These are phyloP conservation scores for Prolemur simus DNA, from an alignment of 2,113 vertebrate genomes.

Conservation along the genomic window DNA sequence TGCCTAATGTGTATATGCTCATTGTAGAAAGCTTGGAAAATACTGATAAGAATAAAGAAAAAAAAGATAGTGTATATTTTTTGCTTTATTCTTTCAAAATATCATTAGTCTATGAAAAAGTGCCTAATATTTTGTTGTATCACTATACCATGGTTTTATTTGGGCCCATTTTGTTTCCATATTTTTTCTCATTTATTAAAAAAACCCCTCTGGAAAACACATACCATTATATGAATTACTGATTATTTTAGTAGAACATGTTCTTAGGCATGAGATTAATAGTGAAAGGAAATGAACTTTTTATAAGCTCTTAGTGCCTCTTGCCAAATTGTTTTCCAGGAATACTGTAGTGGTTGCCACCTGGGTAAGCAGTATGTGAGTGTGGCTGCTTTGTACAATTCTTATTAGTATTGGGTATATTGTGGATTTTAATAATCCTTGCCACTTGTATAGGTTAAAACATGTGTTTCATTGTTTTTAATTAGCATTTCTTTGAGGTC, in stretches of 20 bases:
- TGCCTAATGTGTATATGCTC: not conserved
- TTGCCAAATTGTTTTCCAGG: not conserved
- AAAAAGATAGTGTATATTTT: not conserved
- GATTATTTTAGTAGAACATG: not conserved
- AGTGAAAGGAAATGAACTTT: not conserved
- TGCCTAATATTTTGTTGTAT: not conserved
- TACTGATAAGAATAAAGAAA: not conserved
- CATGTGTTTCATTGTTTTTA: not conserved
- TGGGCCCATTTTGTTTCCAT: not conserved
- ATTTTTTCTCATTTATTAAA: not conserved
- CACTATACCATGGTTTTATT: not conserved
- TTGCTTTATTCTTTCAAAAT: not conserved
- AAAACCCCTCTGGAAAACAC: not conserved
- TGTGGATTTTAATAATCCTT: not conserved
- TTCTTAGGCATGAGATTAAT: not conserved
- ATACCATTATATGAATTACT: not conserved
- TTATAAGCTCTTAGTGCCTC: not conserved
- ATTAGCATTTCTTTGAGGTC: not conserved
- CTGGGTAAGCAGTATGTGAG: not conserved
- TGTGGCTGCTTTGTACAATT: not conserved
- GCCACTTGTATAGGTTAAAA: not conserved
- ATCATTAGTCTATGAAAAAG: not conserved
- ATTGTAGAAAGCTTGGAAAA: conserved; percentile 15
- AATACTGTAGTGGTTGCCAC: not conserved
- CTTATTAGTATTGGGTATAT: not conserved